These are phyloP conservation scores for Bubo blakistoni DNA, from an alignment of 2,113 vertebrate genomes.

Conservation along the genomic window DNA sequence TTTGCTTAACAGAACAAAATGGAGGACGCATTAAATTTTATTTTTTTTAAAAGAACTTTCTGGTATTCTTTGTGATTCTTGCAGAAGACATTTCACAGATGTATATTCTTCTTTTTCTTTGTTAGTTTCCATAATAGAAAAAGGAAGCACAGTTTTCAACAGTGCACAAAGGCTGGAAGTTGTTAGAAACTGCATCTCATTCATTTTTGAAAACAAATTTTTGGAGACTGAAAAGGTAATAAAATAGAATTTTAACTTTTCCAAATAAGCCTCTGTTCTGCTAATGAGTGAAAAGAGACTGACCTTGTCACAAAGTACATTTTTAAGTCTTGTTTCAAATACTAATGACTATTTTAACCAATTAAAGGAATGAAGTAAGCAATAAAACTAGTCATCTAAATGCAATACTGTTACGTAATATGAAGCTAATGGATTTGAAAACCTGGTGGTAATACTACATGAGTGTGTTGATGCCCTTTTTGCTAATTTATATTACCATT, in stretches of 20 bases:
- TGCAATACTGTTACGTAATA: background rate
- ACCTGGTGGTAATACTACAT: background rate
- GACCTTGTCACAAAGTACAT: background rate
- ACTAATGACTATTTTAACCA: background rate
- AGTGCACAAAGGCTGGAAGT: constrained; percentile 96
- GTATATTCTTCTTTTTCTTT: constrained; percentile 46
- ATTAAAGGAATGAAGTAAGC: constrained; percentile 25
- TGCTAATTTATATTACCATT: background rate
- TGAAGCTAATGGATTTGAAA: background rate
- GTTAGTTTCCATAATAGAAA: constrained; percentile 90
- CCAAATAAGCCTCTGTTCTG: background rate
- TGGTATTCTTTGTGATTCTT: constrained; percentile 2
- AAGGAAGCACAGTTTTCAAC: constrained; percentile 89
- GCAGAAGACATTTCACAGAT: constrained; percentile 24
- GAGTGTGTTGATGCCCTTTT: background rate
- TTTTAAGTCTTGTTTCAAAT: constrained; percentile 1
- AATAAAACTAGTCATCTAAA: background rate
- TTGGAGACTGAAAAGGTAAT: constrained; percentile 98
- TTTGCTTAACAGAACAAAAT: background rate
- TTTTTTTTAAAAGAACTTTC: background rate
- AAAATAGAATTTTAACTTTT: background rate
- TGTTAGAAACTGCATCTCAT: constrained; percentile 91
- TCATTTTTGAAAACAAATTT: constrained; percentile 96
- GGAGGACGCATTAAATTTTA: background rate
- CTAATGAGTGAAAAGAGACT: background rate